Evolutionary conservation across 2,888 invertebrate genomes (phyloP), one percentile per base, ranked within the genome.

Genomic region (Tetropium fuscum): DNA sequence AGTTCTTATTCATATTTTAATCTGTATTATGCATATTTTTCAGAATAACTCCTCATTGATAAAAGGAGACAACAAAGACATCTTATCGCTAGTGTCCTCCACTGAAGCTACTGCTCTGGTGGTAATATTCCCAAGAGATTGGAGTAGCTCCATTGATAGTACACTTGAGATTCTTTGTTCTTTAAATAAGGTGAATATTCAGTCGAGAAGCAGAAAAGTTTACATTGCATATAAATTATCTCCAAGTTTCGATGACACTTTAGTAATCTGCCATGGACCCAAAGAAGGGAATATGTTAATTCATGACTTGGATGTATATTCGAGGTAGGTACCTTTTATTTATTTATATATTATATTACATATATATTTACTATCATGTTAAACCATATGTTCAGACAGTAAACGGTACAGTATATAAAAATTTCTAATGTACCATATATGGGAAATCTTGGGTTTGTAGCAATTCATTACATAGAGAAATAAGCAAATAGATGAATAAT

Each of bases 81-180:
- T 74, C 10, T 53, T 77, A 10, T 63, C 73, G 3, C 38, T 64
- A 16, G 49, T 72, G 3, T 53, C 65, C 15, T 53, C 64, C 25
- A 68, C 63, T 38, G 57, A 64, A 27, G 62, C 63, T 58, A 68
- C 49, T n/a, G 61, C 70, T 34, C 64, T 76, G n/a, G 63, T 74
- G 20, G 45, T 73, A 22, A 60, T 69, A 34, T 48, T 72, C 41
- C 67, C 70, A 6, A 40, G 54, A 16, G 64, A 66, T 3, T 69
- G 69, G 64, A 59, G 54, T 41, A 61, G 53, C 19, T 63, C 54
- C 38, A 40, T 78, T 18, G 66, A 67, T 19, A 71, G 63, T 19
- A 66, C 72, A n/a, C 69, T 79, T 40, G 74, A 76, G 70, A 70
- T 71, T 19, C 68, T 76, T 49, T 78, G 77, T 51, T 60, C 61